Evolutionary conservation across 2,113 vertebrate genomes (phyloP), one percentile per base, ranked within the genome.

Genomic region (Zosterops pallidus): DNA sequence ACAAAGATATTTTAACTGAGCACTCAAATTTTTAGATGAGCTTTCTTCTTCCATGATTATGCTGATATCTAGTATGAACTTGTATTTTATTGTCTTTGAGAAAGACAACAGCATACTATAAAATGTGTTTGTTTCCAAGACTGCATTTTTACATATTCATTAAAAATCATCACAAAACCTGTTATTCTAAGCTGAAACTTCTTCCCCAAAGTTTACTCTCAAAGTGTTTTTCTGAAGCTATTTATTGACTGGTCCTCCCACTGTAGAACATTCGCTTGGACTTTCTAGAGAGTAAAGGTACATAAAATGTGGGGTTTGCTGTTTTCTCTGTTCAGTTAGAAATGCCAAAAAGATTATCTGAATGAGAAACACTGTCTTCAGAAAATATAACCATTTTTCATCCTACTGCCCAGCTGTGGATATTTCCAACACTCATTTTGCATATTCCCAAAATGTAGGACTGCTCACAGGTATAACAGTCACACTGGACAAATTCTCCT

Each of bases 181-280:
- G 14, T 35, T 55, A 59, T 46, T 76, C 26, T 39, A 65, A 84
- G 41, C 9, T 35, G 71, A 86, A 96, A 41, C 3, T 64, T 53
- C 7, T 60, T 55, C 12, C 11, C 20, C 4, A 1, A 50, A 55
- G 17, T 46, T 71, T 67, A 22, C 9, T 28, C 20, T 46, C 19
- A 7, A 42, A 33, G 22, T 28, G 4, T 28, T 93, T 76, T n/a
- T 86, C 22, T 3, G 0, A 83, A 92, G 28, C 12, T 77, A 6
- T 37, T 68, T 46, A 53, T 28, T 68, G 44, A 60, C 22, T 28
- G 17, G 7, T 47, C 37, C 23, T 33, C 25, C 15, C 5, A 1
- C 25, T 81, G 21, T 1, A 2, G 18, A 83, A 87, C 24, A 56
- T 16, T 4, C 0, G 0, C 24, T n/a, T 76, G 37, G 50, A 74